Base-by-base conservation (phyloP, 2,888 invertebrate genomes). In the Drosophila leonis region DNA sequence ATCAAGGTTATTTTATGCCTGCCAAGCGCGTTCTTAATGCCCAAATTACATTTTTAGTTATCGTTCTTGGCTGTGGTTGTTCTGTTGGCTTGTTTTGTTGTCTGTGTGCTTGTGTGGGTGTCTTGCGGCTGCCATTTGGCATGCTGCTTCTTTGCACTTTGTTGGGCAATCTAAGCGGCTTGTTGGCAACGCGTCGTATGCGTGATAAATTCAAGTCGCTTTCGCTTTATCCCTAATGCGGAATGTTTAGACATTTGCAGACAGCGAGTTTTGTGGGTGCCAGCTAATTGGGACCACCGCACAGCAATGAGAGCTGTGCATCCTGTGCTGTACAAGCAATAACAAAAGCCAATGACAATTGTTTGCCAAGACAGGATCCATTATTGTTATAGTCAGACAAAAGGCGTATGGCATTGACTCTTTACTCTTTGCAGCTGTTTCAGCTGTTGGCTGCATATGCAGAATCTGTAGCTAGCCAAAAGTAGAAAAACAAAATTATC, bases 1-100 rank as follows among this genome's bases (percentile, higher is more conserved):
- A 83, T 83, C 90, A 86, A 87, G 88, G 82, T 84, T 80, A 84
- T 85, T 85, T 85, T 82, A 85, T 85, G 84, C 88, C 75, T 75
- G 76, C 74, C 83, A 81, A 81, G 82, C 84, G 78, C 72, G 71
- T 67, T 71, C 67, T 75, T 89, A 89, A 89, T 83, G 89, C 89
- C 89, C 76, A 87, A 86, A 86, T 86, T 87, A 86, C 89, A 87
- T 84, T 89, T 82, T 87, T 80, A 82, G 88, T 87, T 81, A 65
- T 68, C 68, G 71, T 57, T 65, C 42, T 57, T 55, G 59, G 60
- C 35, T 51, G 49, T 27, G 29, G 60, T 12, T 31, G 46, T 13
- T 46, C 10, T 56, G 64, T 1, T 29, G 6, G 6, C 18, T 15
- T 24, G 24, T 24, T 24, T 24, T 4, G 35, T 29, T 54, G 42